phyloP scores from a whole-genome alignment of 2,113 vertebrate genomes.

The Neogobius melanostomus region DNA sequence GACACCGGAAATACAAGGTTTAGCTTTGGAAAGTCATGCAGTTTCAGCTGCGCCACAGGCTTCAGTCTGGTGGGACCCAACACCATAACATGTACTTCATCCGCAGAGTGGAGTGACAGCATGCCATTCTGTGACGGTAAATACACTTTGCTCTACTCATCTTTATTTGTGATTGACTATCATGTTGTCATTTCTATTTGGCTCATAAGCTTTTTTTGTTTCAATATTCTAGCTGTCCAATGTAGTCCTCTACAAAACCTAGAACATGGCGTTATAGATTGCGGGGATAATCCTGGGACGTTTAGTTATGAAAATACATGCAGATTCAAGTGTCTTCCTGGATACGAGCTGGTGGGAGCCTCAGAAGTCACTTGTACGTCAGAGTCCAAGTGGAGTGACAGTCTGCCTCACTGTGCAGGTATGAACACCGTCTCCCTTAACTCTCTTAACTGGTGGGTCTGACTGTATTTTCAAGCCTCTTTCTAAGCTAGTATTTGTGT shows the following conservation, averaged over 20 bases:
- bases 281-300: slow-evolving; percentile 60
- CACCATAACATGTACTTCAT: slow-evolving; percentile 63
- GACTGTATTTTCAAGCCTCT: background rate
- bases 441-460: too few relatives aligned
- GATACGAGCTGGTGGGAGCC: slow-evolving; percentile 69
- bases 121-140: slow-evolving; percentile 79
- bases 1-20: slow-evolving; percentile 57
- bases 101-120: slow-evolving; percentile 71
- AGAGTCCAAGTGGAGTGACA: slow-evolving; percentile 71
- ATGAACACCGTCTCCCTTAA: background rate
- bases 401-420: slow-evolving; percentile 78
- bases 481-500: background rate
- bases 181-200: background rate
- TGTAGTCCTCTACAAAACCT: slow-evolving; percentile 44
- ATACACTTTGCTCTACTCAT: background rate
- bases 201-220: background rate
- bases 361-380: slow-evolving; percentile 64
- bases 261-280: slow-evolving; percentile 63
- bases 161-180: background rate
- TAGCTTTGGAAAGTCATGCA: slow-evolving; percentile 77
- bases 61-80: slow-evolving; percentile 67
- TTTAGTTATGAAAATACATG: slow-evolving; percentile 79
- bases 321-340: slow-evolving; percentile 71
- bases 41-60: slow-evolving; percentile 74
- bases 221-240: slow-evolving; percentile 54